Base-by-base conservation (phyloP, 2,888 invertebrate genomes). In the Patella depressa region DNA sequence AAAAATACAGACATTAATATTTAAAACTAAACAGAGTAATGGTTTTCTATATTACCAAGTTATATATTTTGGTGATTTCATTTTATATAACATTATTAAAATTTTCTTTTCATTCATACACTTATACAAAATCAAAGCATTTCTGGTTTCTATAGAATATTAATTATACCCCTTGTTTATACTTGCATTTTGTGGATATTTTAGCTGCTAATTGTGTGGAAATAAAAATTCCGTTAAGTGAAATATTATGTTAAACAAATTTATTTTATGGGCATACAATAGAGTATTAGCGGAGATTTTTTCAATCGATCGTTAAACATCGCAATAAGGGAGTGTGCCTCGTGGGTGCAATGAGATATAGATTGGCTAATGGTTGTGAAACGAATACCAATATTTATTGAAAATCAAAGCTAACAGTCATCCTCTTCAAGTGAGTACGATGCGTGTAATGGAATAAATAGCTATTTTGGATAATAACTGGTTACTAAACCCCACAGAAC, bases 231-330 rank as follows among this genome's bases (percentile, higher is more conserved):
- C 65, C 12, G 24, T 24, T 65, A 65, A 65, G 65, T 65, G 65
- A 65, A 65, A 65, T 65, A 24, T 65, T 65, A 65, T 65, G 65
- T 65, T 65, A 65, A 65, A 65, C 65, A 65, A 65, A 65, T 24
- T 24, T 65, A 65, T 65, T 65, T 65, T 65, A 65, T 65, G 24
- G 11, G 65, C 24, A 65, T 24, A 65, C 65, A 65, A 65, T 65
- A 65, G 65, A 19, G 65, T 65, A 65, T 24, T 65, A 65, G 65
- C 45, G 65, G 65, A 19, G 65, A 24, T 24, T 24, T 65, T 65
- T 65, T 15, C 19, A 65, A 65, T 65, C 65, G 65, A 65, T 65
- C 24, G 12, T 19, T 65, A 65, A 65, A 65, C 65, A 24, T 24
- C 19, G 24, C 24, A 65, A 24, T 24, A 24, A 24, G 65, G 24